These are phyloP conservation scores for Troides aeacus DNA, from an alignment of 2,888 invertebrate species.

Conservation along the genomic window DNA sequence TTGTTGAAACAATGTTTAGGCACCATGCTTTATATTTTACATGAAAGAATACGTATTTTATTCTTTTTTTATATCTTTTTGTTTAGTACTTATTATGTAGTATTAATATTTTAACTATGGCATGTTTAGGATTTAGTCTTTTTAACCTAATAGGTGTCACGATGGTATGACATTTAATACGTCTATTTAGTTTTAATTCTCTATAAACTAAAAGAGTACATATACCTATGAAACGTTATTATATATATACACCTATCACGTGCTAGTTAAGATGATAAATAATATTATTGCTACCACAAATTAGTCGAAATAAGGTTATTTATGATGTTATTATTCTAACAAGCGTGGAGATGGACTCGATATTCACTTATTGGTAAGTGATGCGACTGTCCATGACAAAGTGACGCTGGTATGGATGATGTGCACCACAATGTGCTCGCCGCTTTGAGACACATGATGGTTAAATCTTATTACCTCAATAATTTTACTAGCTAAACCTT, in stretches of 20 bases:
- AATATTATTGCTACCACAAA: too few relatives aligned
- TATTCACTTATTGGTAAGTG: too few relatives aligned
- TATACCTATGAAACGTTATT: neutral
- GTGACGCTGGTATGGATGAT: too few relatives aligned
- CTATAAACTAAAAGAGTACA: neutral
- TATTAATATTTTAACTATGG: neutral
- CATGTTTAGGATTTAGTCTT: neutral
- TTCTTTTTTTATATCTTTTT: neutral
- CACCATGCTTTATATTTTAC: neutral
- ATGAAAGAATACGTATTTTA: neutral
- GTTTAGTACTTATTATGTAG: neutral
- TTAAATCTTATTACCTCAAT: too few relatives aligned
- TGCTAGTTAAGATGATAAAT: too few relatives aligned
- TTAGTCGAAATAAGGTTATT: too few relatives aligned
- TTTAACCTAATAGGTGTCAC: conserved; percentile 6
- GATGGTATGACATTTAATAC: neutral
- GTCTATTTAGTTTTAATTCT: neutral
- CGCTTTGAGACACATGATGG: too few relatives aligned
- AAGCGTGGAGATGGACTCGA: too few relatives aligned
- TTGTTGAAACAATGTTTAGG: neutral
- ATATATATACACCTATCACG: neutral
- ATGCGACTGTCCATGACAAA: too few relatives aligned
- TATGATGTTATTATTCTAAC: too few relatives aligned
- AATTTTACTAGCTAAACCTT: too few relatives aligned
- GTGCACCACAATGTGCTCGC: too few relatives aligned